A percentile compares a stretch with the other conserved stretches of the same genome.
Conservation (phyloP, 2,888 invertebrate genomes). For the Sceliomorpha sp. region DNA sequence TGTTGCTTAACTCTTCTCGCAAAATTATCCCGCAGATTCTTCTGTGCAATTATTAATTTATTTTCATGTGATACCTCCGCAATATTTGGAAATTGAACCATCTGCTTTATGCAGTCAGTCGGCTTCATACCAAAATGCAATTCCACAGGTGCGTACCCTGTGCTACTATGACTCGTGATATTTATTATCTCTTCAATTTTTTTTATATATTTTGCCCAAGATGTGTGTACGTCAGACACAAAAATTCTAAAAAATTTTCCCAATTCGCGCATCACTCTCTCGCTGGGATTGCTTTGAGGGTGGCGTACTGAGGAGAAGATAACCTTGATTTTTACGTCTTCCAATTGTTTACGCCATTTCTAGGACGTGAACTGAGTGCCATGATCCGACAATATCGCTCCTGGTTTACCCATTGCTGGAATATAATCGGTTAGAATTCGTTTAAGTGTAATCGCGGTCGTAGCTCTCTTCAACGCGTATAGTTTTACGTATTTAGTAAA, state of each 20-base stretch:
- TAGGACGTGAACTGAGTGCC: constrained; percentile 44
- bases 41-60: neutral
- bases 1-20: too few relatives aligned
- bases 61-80: neutral
- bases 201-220: neutral
- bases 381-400: constrained; percentile 25
- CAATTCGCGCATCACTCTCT: too few relatives aligned
- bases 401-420: constrained; percentile 21
- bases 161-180: neutral
- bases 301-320: constrained; percentile 15
- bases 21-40: too few relatives aligned
- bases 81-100: neutral
- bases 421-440: constrained; percentile 16
- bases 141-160: neutral
- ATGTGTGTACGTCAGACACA: neutral
- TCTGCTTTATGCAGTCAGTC: neutral
- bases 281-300: constrained; percentile 23
- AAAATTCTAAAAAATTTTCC: neutral
- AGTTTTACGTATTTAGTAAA: too few relatives aligned
- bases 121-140: neutral
- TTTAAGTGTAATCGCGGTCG: constrained; percentile 9
- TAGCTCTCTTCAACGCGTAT: too few relatives aligned
- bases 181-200: neutral
- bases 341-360: constrained; percentile 14
- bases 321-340: neutral